These are phyloP conservation scores for Manis javanica DNA, from an alignment of 2,797 vertebrate genomes.

Conservation along the genomic window DNA sequence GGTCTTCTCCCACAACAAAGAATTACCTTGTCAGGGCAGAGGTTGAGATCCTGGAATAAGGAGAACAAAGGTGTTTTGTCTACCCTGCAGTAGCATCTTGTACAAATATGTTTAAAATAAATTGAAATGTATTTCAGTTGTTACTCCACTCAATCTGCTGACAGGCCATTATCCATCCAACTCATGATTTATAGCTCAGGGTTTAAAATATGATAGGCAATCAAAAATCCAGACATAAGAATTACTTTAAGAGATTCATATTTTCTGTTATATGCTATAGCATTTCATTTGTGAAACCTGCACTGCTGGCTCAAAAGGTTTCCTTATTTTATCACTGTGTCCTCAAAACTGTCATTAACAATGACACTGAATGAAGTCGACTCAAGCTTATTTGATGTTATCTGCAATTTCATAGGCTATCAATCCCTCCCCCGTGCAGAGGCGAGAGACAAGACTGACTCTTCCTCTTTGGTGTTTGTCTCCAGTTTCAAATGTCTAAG, in stretches of 20 bases:
- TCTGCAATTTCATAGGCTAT: background rate
- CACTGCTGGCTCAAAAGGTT: conserved; percentile 8
- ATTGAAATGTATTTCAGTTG: conserved; percentile 24
- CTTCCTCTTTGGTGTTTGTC: background rate
- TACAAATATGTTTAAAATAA: conserved; percentile 20
- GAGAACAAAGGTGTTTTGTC: background rate
- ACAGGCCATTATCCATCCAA: conserved; percentile 25
- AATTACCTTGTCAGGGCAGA: background rate
- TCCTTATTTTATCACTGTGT: conserved; percentile 56
- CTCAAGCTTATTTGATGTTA: background rate
- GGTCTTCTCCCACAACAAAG: background rate
- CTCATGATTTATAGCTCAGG: conserved; percentile 1
- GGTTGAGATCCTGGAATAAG: background rate
- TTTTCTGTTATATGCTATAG: background rate
- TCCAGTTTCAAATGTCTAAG: background rate
- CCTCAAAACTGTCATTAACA: conserved; percentile 46
- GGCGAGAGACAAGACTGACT: background rate
- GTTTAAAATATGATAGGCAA: conserved; percentile 15
- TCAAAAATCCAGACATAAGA: conserved; percentile 1
- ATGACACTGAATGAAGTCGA: conserved; percentile 7
- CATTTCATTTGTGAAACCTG: conserved; percentile 63
- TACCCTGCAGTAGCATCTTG: background rate
- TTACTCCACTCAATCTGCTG: conserved; percentile 11
- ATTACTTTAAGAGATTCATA: conserved; percentile 54
- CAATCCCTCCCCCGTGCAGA: background rate